Evolutionary conservation across 2,888 invertebrate species (phyloP).

Genomic region (Invenusta paracnida): DNA sequence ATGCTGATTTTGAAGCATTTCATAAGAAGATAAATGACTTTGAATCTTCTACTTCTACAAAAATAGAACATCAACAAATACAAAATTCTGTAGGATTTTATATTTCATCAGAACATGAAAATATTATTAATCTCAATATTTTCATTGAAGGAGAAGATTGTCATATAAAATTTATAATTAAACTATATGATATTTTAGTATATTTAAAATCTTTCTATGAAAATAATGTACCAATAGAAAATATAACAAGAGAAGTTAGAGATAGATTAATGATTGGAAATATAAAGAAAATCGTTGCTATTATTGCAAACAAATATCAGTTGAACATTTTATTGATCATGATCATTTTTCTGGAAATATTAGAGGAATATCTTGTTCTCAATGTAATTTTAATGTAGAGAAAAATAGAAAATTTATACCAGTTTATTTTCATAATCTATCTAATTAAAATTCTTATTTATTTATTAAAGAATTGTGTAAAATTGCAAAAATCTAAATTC

Average conservation of each 20-base stretch:
- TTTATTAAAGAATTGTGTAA: not conserved
- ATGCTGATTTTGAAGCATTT: too few relatives aligned
- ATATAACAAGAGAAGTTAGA: not conserved
- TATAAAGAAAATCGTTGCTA: not conserved
- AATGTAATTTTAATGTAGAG: not conserved
- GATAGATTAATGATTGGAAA: not conserved
- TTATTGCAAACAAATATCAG: not conserved
- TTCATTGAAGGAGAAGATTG: too few relatives aligned
- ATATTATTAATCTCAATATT: too few relatives aligned
- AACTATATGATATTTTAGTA: too few relatives aligned
- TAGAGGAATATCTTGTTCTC: not conserved
- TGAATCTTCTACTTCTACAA: too few relatives aligned
- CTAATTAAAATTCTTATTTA: not conserved
- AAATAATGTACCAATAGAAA: not conserved
- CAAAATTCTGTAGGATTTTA: too few relatives aligned
- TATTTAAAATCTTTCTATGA: too few relatives aligned
- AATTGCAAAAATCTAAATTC: too few relatives aligned
- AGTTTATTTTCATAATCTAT: not conserved
- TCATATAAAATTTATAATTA: too few relatives aligned
- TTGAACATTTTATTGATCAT: not conserved
- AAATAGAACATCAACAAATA: too few relatives aligned
- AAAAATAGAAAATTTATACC: not conserved
- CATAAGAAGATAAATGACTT: too few relatives aligned
- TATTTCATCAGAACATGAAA: too few relatives aligned
- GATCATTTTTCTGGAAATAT: not conserved